Conservation (phyloP, 2,888 invertebrate genomes). For the Drosophila sordidapex region DNA sequence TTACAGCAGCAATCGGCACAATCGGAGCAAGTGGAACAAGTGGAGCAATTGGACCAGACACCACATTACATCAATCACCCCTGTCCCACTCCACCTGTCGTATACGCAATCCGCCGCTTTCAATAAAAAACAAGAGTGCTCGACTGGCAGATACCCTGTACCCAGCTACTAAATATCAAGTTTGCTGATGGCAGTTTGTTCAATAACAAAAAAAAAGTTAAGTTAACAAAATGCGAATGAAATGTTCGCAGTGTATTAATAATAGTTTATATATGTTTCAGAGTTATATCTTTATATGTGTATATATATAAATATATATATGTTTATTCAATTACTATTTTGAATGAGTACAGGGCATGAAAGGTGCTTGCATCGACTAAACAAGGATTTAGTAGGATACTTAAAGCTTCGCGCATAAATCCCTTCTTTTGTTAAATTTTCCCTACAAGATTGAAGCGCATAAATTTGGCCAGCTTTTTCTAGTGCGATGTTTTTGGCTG, state of each 20-base stretch:
- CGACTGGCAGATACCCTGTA: not conserved
- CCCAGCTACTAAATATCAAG: not conserved
- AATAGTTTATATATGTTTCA: not conserved
- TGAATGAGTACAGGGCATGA: not conserved
- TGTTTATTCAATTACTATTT: not conserved
- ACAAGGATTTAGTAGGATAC: not conserved
- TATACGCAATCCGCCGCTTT: conserved; percentile 29
- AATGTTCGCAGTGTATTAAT: not conserved
- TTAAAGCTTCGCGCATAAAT: not conserved
- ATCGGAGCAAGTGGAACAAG: too few species aligned
- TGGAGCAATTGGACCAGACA: not conserved
- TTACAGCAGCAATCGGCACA: not conserved
- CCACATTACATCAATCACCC: not conserved
- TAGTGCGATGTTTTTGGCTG: not conserved
- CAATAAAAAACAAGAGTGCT: not conserved
- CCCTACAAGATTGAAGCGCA: not conserved
- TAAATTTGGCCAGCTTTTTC: not conserved
- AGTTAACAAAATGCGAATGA: not conserved
- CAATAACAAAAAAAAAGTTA: not conserved
- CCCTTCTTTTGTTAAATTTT: not conserved
- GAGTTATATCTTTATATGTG: not conserved
- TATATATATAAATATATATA: too few species aligned
- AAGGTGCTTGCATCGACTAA: not conserved
- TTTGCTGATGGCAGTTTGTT: not conserved
- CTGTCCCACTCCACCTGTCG: conserved; percentile 10